Percentiles rank a stretch among this genome's conserved stretches.
Conservation (phyloP, 2,888 invertebrate species). For the Molanna angustata region DNA sequence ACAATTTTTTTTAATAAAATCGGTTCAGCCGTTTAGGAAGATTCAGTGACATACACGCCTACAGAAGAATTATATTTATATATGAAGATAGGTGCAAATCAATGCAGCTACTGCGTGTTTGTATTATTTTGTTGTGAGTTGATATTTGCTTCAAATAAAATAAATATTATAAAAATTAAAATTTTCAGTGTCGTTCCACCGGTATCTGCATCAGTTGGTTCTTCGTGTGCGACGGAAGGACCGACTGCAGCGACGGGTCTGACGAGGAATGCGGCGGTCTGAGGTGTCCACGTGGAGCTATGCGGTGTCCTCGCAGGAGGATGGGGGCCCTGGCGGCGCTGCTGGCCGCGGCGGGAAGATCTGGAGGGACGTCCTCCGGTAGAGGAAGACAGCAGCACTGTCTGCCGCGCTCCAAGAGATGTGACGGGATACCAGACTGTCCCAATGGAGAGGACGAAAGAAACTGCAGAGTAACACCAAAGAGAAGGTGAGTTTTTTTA, state of each 20-base stretch:
- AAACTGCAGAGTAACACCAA: conserved; percentile 59
- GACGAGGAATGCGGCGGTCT: conserved; percentile 75
- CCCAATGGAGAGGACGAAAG: conserved; percentile 74
- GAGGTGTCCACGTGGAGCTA: conserved; percentile 59
- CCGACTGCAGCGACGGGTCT: conserved; percentile 82
- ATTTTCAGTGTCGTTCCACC: conserved; percentile 71
- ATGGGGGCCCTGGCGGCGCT: conserved; percentile 60
- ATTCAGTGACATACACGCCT: no score
- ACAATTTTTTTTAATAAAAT: no score
- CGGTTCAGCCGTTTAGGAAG: no score
- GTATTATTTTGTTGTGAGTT: no score
- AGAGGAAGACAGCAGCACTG: conserved; percentile 50
- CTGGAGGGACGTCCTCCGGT: neutral
- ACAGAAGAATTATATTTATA: no score
- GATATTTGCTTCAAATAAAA: no score
- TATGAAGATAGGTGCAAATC: no score
- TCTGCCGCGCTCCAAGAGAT: conserved; percentile 74
- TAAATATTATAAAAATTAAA: no score
- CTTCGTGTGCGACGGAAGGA: conserved; percentile 85
- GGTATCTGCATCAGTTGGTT: conserved; percentile 91
- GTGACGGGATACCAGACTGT: conserved; percentile 77
- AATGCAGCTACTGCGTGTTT: no score
- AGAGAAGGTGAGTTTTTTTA: conserved; percentile 58
- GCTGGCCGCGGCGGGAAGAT: conserved; percentile 75
- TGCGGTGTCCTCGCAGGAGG: conserved; percentile 67